Base-by-base conservation (phyloP, 2,113 vertebrate genomes). In the Miniopterus natalensis region DNA sequence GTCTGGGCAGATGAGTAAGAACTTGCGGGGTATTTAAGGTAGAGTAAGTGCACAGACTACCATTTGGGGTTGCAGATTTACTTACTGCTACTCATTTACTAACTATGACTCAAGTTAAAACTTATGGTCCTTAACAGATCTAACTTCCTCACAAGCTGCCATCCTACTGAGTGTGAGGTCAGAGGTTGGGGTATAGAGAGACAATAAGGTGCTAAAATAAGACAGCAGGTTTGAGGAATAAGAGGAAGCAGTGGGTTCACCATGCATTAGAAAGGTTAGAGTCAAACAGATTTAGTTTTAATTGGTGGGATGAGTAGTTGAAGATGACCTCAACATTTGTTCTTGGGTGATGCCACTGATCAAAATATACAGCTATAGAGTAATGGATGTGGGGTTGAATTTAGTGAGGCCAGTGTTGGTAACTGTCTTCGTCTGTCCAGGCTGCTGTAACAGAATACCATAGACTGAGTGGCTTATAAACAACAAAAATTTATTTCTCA, bases 271-370 rank as follows among this genome's bases (percentile, higher is more conserved):
- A 13, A 88, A 90, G 4, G 45, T 20, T 53, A 23, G 36, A 9
- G 14, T 86, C 49, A 88, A 66, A 73, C 13, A 61, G 40, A 77
- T 81, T 53, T 84, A 61, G 7, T 63, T 91, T 96, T 61, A 47
- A 84, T 55, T 57, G 63, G 9, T 42, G 18, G 11, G 5, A 55
- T 68, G 27, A 66, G 49, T 36, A 27, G 1, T 47, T 92, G 14
- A 86, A 65, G 17, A 73, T 59, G 25, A 79, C 9, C 8, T 63
- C 21, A 74, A 5, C 9, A 21, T 95, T 55, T 85, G 29, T 42
- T 51, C 14, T 73, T 79, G 21, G 36, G 5, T 73, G 0, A 36
- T 85, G 66, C 6, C 9, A 42, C 68, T 6, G 25, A 25, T 63
- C n/a, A 40, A 42, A 74, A 71, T 78, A 36, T 73, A 70, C 5